phyloP scores from a whole-genome alignment of 2,888 invertebrate genomes.

The Teleiodes luculella region DNA sequence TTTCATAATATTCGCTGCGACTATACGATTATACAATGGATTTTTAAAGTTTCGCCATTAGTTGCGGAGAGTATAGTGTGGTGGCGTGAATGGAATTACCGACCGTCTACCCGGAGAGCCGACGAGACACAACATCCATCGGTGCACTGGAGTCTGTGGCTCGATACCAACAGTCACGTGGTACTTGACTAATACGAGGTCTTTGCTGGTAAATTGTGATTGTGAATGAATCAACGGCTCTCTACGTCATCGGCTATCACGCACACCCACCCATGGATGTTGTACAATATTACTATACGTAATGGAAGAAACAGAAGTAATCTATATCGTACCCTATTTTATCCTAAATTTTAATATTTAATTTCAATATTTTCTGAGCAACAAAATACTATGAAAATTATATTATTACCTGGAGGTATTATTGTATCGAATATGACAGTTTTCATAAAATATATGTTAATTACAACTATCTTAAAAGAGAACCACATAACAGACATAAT shows the following conservation, averaged over 20 bases:
- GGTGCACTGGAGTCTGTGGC: not conserved
- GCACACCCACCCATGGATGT: too few species aligned
- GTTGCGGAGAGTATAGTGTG: not conserved
- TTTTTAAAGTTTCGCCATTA: not conserved
- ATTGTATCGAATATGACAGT: too few species aligned
- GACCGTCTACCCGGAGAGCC: not conserved
- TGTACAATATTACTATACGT: too few species aligned
- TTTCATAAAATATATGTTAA: too few species aligned
- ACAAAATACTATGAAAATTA: too few species aligned
- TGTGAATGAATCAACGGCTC: conserved; percentile 7
- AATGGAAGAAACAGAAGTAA: too few species aligned
- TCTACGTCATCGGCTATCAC: not conserved
- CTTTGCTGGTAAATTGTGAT: not conserved
- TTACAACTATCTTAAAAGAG: too few species aligned
- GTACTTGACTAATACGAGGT: conserved; percentile 15
- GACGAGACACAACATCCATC: not conserved
- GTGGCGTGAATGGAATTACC: not conserved
- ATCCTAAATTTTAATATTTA: too few species aligned
- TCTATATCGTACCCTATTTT: too few species aligned
- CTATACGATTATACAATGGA: not conserved
- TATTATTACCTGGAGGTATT: too few species aligned
- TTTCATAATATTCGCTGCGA: not conserved
- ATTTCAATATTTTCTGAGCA: too few species aligned
- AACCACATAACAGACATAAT: too few species aligned
- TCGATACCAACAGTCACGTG: conserved; percentile 7